Percentiles rank a stretch among this genome's conserved stretches.
Conservation (phyloP, 1,140 invertebrate species). For the Philopotamus ludificatus region DNA sequence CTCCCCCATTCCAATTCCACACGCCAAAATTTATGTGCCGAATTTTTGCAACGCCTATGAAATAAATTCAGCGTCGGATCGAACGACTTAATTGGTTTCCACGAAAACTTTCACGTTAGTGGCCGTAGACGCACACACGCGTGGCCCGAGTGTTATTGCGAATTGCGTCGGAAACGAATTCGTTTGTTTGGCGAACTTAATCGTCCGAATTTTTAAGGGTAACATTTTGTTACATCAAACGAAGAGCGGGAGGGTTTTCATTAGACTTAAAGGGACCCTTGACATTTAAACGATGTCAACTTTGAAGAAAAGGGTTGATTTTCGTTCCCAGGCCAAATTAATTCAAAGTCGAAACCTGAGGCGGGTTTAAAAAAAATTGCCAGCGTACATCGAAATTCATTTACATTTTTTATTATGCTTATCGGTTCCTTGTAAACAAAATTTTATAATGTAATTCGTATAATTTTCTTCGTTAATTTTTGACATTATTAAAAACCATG, state of each 20-base stretch:
- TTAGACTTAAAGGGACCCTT: slow-evolving; percentile 28
- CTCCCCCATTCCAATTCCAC: not conserved
- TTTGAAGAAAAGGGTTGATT: slow-evolving; percentile 26
- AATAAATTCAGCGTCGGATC: no score
- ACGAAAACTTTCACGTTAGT: no score
- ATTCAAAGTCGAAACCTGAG: slow-evolving; percentile 21
- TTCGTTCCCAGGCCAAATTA: slow-evolving; percentile 17
- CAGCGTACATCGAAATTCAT: not conserved
- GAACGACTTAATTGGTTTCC: no score
- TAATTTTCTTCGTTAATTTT: no score
- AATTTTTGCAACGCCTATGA: no score
- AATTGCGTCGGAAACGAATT: not conserved
- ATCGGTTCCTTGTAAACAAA: no score
- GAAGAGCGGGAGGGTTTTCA: slow-evolving; percentile 15
- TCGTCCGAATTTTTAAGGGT: slow-evolving; percentile 21
- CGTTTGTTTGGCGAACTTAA: slow-evolving; percentile 7
- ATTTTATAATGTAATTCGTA: no score
- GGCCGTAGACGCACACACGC: no score
- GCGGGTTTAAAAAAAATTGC: not conserved
- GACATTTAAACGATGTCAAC: slow-evolving; percentile 29
- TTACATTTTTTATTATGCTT: no score
- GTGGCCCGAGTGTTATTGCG: no score
- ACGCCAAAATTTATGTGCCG: not conserved
- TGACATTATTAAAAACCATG: no score
- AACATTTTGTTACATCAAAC: slow-evolving; percentile 2